These are phyloP conservation scores for Hypomecis atomaria DNA, from an alignment of 2,888 invertebrate genomes.

Conservation along the genomic window DNA sequence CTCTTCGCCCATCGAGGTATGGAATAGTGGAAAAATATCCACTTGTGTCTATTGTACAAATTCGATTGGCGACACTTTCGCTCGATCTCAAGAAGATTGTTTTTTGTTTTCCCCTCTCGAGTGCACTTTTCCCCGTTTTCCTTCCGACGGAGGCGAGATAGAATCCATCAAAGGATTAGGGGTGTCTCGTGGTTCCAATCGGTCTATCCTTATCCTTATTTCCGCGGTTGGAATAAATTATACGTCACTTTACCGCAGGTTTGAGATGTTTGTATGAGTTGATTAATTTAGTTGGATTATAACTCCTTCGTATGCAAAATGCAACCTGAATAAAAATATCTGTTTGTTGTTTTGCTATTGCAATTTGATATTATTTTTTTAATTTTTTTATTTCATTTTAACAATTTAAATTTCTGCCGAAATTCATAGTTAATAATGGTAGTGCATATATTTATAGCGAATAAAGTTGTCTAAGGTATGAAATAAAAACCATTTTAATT, in stretches of 20 bases:
- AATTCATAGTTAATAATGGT: too few relatives aligned
- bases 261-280: slow-evolving; percentile 45
- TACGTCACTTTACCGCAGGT: slow-evolving; percentile 70
- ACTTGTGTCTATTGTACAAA: slow-evolving; percentile 7
- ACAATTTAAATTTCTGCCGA: too few relatives aligned
- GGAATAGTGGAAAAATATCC: slow-evolving; percentile 10
- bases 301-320: too few relatives aligned
- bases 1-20: slow-evolving; percentile 8
- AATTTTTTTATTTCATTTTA: too few relatives aligned
- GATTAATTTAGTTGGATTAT: too few relatives aligned
- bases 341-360: too few relatives aligned
- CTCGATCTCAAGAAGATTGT: slow-evolving; percentile 42
- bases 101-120: slow-evolving; percentile 63
- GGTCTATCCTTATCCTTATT: slow-evolving; percentile 66
- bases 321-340: too few relatives aligned
- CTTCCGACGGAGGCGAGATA: slow-evolving; percentile 55
- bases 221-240: slow-evolving; percentile 78
- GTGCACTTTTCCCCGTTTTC: slow-evolving; percentile 73
- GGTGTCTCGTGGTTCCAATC: slow-evolving; percentile 67
- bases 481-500: too few relatives aligned
- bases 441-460: too few relatives aligned
- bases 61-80: slow-evolving; percentile 30
- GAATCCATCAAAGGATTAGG: slow-evolving; percentile 83
- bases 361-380: too few relatives aligned
- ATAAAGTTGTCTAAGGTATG: not conserved